phyloP scores from a whole-genome alignment of 2,888 invertebrate species.

The Nomada fucata region DNA sequence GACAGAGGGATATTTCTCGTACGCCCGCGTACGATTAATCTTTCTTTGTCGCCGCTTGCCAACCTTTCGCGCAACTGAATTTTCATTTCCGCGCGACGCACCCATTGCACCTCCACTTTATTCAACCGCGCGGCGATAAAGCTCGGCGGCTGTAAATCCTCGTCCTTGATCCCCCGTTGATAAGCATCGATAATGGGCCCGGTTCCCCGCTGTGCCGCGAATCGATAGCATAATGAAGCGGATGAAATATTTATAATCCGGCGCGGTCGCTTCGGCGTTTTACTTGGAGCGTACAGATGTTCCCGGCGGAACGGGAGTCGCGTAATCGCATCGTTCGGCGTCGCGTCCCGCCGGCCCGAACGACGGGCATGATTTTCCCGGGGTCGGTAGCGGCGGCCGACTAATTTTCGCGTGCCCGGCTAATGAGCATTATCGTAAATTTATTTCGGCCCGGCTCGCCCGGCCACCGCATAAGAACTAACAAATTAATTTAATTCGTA shows the following conservation, averaged over 20 bases:
- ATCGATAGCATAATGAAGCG: constrained; percentile 57
- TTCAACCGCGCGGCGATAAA: too few relatives aligned
- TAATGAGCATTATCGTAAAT: constrained; percentile 66
- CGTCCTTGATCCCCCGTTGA: constrained; percentile 27
- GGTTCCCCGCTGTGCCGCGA: neutral
- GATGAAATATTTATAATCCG: constrained; percentile 59
- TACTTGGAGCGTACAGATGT: constrained; percentile 57
- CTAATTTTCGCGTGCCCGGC: constrained; percentile 47
- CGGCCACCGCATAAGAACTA: constrained; percentile 59
- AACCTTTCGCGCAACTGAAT: too few relatives aligned
- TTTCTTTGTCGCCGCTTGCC: too few relatives aligned
- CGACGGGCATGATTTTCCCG: constrained; percentile 38
- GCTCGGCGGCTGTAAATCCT: neutral
- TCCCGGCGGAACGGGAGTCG: constrained; percentile 21
- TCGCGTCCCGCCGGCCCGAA: neutral
- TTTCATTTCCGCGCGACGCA: too few relatives aligned
- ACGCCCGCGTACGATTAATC: too few relatives aligned
- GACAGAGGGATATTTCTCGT: too few relatives aligned
- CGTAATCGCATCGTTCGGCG: constrained; percentile 49
- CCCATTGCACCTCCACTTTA: too few relatives aligned
- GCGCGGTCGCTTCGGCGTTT: constrained; percentile 43
- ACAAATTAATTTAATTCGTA: constrained; percentile 69
- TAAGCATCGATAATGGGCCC: constrained; percentile 44
- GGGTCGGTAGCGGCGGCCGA: constrained; percentile 7
- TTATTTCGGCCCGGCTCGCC: constrained; percentile 51